Evolutionary conservation across 2,888 invertebrate genomes (phyloP), one percentile per base, ranked within the genome.

Genomic region (Amphipoea oculea): DNA sequence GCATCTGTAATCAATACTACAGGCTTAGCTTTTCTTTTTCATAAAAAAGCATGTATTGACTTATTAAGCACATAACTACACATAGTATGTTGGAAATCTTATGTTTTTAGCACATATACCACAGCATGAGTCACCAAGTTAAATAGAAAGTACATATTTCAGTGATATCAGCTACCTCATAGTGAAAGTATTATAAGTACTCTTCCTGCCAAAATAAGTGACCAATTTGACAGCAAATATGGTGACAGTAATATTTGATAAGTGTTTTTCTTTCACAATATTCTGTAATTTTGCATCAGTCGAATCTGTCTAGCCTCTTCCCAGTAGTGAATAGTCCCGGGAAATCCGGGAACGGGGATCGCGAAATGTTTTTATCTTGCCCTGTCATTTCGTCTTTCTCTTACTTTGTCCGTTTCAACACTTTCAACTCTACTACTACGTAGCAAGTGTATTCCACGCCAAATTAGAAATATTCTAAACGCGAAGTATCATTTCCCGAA

Each of bases 141-240:
- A 54, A 80, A 81, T 73, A 82, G 85, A 85, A 82, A 82, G 73
- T 82, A 36, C 36, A 36, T 36, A 60, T 73, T 85, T 69, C 67
- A 80, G 63, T 17, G 17, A 40, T 73, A 68, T 60, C 9, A 42
- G 4, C n/a, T 45, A 51, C 6, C n/a, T 17, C 29, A 57, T 45
- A 40, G 81, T 81, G 85, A 82, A 82, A 82, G 69, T 73, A 69
- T 57, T 67, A 36, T 77, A 45, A 60, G 36, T 71, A 69, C 17
- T 20, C 7, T 20, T 6, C 63, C n/a, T 72, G 60, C 81, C 42
- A 42, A 72, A 80, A 60, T 69, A 45, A 69, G 20, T 42, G 29
- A 36, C 23, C 57, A 65, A 73, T 60, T 65, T 62, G 36, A 65
- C 51, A 65, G 68, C 62, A 71, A 36, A 67, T 79, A 81, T 51